Evolutionary conservation across 2,888 invertebrate species (phyloP), one percentile per base, ranked within the genome.

Genomic region (Homarus gammarus): DNA sequence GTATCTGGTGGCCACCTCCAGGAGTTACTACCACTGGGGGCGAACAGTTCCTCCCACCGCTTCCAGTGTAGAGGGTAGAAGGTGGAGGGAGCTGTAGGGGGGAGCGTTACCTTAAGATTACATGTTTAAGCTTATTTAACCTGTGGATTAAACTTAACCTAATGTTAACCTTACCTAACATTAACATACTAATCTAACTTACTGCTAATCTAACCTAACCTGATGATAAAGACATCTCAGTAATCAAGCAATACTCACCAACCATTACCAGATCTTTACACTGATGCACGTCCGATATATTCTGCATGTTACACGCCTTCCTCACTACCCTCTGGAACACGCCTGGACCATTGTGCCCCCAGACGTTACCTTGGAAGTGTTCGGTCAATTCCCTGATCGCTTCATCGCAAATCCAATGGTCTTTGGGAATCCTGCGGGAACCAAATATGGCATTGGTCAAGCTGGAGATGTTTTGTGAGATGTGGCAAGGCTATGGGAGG

Each of bases 41-140:
- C 33, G 31, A 86, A 86, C 2, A 86, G 77, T 12, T 64, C 64
- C 38, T 78, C 85, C 85, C 85, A 86, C 15, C 36, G 64, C 68
- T 86, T 78, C 64, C 77, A 86, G 78, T 86, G 85, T 10, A 86
- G 64, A 22, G 85, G 85, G 78, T 86, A 86, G 31, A 86, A 73
- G 51, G 85, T 73, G n/a, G 77, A 15, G 3, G 85, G 85, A 6
- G 38, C 85, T 86, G 78, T 1, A 15, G 2, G 1, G n/a, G n/a
- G n/a, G n/a, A n/a, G n/a, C n/a, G n/a, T n/a, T n/a, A n/a, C n/a
- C n/a, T 5, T 31, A 3, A 72, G 36, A 33, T 10, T 22, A 22
- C 22, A 15, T 15, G 5, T 15, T 56, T 56, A 18, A 56, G 18
- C 15, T 56, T 15, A 15, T 15, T 56, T 56, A 56, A 18, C 10